Base-by-base conservation (phyloP, 2,797 vertebrate genomes). In the Pelochelys cantorii region DNA sequence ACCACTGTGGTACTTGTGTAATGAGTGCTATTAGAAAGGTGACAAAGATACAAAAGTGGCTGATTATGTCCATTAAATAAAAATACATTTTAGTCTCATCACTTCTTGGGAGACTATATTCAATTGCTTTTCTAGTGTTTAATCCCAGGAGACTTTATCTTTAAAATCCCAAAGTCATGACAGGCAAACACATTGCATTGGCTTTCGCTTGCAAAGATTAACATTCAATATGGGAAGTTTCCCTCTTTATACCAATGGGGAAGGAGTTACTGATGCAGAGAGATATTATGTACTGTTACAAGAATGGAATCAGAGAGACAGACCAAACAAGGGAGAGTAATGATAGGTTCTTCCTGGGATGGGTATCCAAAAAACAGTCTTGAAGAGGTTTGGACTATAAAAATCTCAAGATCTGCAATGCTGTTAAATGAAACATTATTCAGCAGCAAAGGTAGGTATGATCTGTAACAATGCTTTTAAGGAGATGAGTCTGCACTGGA, bases 401-500 rank as follows among this genome's bases (percentile, higher is more conserved):
- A 60, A 90, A 93, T 95, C 89, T 92, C 74, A 22, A 89, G 18
- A 89, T 90, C 88, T 92, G 87, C 71, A 74, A 23, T 65, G 88
- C 77, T 92, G 65, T 90, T 93, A 65, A n/a, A 71, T 62, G 90
- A 89, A 85, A 90, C 92, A 84, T 82, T 85, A 88, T 86, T 95
- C 85, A 95, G 95, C 90, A 91, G 83, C 92, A 96, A 68, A 86
- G 88, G 91, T 83, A 90, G 42, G 89, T 95, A 95, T 92, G 93
- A 96, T 95, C 95, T 92, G 96, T 92, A 93, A 91, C 92, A 91
- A 95, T 42, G 94, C 88, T 97, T 96, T 95, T 86, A 95, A 92
- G 90, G 81, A 89, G 90, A 95, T 94, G 90, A 96, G 57, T 82
- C 65, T 68, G 57, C 29, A 62, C 74, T 29, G 52, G 71, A 89